A percentile compares a stretch with the other conserved stretches of the same genome.
Evolutionary conservation across 2,797 vertebrate species (phyloP).

Genomic region (Oceanodroma leucorhoa): DNA sequence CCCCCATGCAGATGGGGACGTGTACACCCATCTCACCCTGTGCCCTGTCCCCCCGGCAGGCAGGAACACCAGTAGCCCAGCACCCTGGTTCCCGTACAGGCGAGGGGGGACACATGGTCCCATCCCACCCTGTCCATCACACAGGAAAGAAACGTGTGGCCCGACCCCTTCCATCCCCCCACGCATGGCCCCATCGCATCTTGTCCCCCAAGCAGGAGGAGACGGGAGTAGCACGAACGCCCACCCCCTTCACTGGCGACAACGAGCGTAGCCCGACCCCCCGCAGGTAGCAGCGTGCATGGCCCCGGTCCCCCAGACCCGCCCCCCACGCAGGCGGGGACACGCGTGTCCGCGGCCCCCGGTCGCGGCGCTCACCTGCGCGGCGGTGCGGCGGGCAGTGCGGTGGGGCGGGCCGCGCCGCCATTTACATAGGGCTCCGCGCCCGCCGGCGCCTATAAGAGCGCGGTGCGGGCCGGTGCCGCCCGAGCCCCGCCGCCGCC

Average conservation of each 20-base stretch:
- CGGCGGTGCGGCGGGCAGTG: background rate
- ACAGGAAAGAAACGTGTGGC: fast-evolving
- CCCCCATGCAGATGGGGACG: fast-evolving
- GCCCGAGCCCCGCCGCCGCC: background rate
- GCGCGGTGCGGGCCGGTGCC: background rate
- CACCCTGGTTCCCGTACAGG: no score
- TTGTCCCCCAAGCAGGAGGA: background rate
- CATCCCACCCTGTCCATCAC: background rate
- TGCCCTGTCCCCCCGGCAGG: background rate
- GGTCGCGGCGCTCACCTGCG: background rate
- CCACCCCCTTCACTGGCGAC: background rate
- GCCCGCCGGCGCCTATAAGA: constrained; percentile 7
- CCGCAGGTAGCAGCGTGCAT: fast-evolving
- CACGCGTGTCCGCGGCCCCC: background rate
- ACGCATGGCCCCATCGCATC: fast-evolving
- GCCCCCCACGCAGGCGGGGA: fast-evolving
- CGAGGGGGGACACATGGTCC: fast-evolving
- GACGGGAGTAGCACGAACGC: fast-evolving
- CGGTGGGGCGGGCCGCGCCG: background rate
- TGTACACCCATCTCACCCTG: no score
- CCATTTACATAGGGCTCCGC: background rate
- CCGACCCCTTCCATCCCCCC: background rate
- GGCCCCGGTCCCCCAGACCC: background rate
- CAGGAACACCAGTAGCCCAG: no score
- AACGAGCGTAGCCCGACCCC: fast-evolving